Base-by-base conservation (phyloP, 2,113 vertebrate genomes). In the Hepsetus odoe region DNA sequence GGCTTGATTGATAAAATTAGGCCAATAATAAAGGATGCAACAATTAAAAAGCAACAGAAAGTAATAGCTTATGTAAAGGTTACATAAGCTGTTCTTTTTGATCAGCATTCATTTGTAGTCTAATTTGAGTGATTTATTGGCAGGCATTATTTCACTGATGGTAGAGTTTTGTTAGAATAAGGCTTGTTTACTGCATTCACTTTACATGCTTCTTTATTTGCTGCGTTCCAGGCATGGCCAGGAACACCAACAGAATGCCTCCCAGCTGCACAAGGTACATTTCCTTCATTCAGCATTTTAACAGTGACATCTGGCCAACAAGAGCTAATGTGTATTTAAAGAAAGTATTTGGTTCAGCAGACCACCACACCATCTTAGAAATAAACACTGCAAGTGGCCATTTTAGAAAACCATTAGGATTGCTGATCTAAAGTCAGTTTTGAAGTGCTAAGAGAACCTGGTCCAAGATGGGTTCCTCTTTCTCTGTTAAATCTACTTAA, bases 161-260 rank as follows among this genome's bases (percentile, higher is more conserved):
- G n/a, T 55, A 24, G 2, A 22, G 5, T 20, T 18, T 14, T 46
- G 14, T 12, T 49, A 6, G 1, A 49, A 20, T 55, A 22, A 11
- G 9, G 9, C n/a, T 24, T 55, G n/a, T 55, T 24, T 3, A 7
- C 12, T 55, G n/a, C 9, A 11, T 20, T 51, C 13, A 18, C 33
- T 74, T 38, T 49, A 67, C 24, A 13, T 53, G 20, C 62, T 78
- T 77, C 11, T 76, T 9, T 69, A 13, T 74, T 28, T 62, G 38
- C 33, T 61, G 0, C 73, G 78, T 69, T 84, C 64, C 85, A 95
- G 94, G 93, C 79, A 94, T 95, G 90, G 93, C 93, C 86, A 87
- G 89, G 0, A 94, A 92, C 82, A 72, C 85, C 90, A 67, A 88
- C 92, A 28, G 94, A 92, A 92, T 76, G 89, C 79, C 81, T 74